These are phyloP conservation scores for Phasia obesa DNA, from an alignment of 2,888 invertebrate species.

Conservation along the genomic window DNA sequence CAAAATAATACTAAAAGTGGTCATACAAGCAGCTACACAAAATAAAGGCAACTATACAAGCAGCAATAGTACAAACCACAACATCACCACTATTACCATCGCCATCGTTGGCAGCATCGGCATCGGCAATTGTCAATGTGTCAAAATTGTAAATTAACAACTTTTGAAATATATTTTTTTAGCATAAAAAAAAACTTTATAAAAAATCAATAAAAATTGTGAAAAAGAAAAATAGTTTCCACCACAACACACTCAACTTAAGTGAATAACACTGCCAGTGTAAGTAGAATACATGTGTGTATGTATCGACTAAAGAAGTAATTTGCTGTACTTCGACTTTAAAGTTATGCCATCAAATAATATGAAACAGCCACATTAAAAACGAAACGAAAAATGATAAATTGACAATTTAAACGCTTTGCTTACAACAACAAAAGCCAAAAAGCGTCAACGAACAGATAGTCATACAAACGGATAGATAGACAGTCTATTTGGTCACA, in stretches of 20 bases:
- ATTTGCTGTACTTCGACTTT: slow-evolving; percentile 70
- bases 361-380: slow-evolving; percentile 52
- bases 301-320: slow-evolving; percentile 51
- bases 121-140: slow-evolving; percentile 71
- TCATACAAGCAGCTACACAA: neutral
- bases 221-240: slow-evolving; percentile 47
- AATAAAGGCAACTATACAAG: neutral
- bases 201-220: slow-evolving; percentile 61
- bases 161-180: slow-evolving; percentile 63
- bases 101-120: slow-evolving; percentile 17
- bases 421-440: slow-evolving; percentile 46
- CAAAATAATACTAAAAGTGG: slow-evolving; percentile 44
- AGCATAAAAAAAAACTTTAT: slow-evolving; percentile 21
- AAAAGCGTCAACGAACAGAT: slow-evolving; percentile 26
- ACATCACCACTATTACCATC: slow-evolving; percentile 6
- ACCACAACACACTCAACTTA: slow-evolving; percentile 27
- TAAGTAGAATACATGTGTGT: neutral
- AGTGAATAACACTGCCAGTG: neutral
- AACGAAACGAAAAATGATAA: slow-evolving; percentile 70
- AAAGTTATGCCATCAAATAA: slow-evolving; percentile 70
- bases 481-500: slow-evolving; percentile 56
- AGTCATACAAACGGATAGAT: neutral
- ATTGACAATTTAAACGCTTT: slow-evolving; percentile 72
- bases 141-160: slow-evolving; percentile 71
- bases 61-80: slow-evolving; percentile 46